Evolutionary conservation across 2,888 invertebrate species (phyloP), one percentile per base, ranked within the genome.

Genomic region (Buathra laborator): DNA sequence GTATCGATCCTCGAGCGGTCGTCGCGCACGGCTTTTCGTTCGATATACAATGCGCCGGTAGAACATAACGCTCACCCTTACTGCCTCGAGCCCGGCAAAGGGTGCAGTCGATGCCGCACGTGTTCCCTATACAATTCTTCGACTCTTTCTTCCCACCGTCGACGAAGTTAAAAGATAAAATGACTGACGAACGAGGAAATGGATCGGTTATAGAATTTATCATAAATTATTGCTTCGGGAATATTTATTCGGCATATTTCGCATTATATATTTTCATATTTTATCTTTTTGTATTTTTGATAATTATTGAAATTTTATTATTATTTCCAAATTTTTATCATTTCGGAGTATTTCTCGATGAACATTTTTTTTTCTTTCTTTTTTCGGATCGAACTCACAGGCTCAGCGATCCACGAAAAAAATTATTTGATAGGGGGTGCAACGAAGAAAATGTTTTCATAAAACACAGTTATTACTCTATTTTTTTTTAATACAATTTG

Each of bases 1-100:
- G 68, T 89, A 89, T 89, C 88, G 89, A 89, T 89, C 87, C 87
- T 86, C 62, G 75, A 62, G 59, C 74, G 59, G 82, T 88, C 87
- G 84, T 81, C 72, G 62, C 46, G 71, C 46, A 56, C 85, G 76
- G 79, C 79, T 74, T 66, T 62, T 48, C 74, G 64, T 37, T 67
- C 62, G 72, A 66, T 74, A 81, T 56, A 74, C 67, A 74, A 66
- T 62, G 62, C 43, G 71, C 59, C 64, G 68, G 44, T 59, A 32
- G 68, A 37, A 68, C 29, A 44, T 32, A 70, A 56, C 12, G 44
- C 44, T 43, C 53, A 29, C 56, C 53, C 72, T 14, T 44, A 37
- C 37, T 44, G 9, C 62, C 62, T 75, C 37, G 37, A 37, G 46
- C 37, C 46, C 59, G n/a, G 14, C 37, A 43, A 43, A 19, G 59